A percentile compares a stretch with the other conserved stretches of the same genome.
Evolutionary conservation across 2,888 invertebrate genomes (phyloP).

Genomic region (Euproctis similis): DNA sequence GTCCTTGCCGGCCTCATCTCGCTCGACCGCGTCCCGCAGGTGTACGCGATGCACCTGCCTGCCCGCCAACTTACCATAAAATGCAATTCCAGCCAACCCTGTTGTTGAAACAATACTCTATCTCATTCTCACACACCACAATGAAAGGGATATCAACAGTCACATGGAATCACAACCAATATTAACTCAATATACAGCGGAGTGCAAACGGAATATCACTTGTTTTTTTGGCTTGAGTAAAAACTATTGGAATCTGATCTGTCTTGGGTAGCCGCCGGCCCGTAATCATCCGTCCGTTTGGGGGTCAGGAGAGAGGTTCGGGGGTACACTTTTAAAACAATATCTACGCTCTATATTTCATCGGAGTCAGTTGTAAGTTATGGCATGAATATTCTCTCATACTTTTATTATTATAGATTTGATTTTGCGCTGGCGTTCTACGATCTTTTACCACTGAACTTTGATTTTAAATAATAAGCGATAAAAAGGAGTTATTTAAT

Average conservation of each 20-base stretch:
- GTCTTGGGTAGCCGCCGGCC: slow-evolving; percentile 57
- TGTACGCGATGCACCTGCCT: slow-evolving; percentile 67
- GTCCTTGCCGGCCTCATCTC: slow-evolving; percentile 67
- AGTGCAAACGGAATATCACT: slow-evolving; percentile 69
- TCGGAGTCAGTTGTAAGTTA: slow-evolving; percentile 67
- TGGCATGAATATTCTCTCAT: slow-evolving; percentile 49
- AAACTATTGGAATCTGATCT: slow-evolving; percentile 72
- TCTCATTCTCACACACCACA: slow-evolving; percentile 45
- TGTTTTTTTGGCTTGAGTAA: slow-evolving; percentile 72
- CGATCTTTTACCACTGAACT: too few relatives aligned
- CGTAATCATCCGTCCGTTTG: slow-evolving; percentile 67
- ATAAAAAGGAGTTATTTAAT: too few relatives aligned
- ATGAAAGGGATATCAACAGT: slow-evolving; percentile 45
- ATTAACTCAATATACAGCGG: slow-evolving; percentile 69
- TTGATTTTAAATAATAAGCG: too few relatives aligned
- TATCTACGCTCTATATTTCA: slow-evolving; percentile 64
- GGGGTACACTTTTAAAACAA: slow-evolving; percentile 69
- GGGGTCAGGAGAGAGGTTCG: too few relatives aligned
- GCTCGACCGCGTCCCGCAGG: slow-evolving; percentile 68
- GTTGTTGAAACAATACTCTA: slow-evolving; percentile 50
- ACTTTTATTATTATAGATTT: slow-evolving; percentile 51
- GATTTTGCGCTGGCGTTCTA: slow-evolving; percentile 49
- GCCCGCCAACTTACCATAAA: slow-evolving; percentile 72
- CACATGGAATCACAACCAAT: slow-evolving; percentile 72
- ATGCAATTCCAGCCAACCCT: slow-evolving; percentile 68